Conservation (phyloP, 2,113 vertebrate genomes). For the Kobus ellipsiprymnus region DNA sequence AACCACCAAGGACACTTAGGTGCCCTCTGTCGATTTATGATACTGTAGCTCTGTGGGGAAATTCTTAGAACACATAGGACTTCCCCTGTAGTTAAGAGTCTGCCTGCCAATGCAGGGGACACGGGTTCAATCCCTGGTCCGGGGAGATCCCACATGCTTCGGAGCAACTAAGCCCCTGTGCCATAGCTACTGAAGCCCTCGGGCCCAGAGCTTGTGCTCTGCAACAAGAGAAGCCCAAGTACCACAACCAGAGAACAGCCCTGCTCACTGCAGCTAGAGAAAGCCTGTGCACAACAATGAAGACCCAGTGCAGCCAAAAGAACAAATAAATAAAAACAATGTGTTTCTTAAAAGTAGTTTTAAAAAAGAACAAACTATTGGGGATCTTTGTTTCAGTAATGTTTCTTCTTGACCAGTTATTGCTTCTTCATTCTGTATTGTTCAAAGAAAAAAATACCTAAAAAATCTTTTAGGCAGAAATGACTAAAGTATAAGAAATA, state of each 20-base stretch:
- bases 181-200: not conserved
- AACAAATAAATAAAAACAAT: not conserved
- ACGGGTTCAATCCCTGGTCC: not conserved
- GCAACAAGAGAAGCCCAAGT: not conserved
- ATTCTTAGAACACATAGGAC: slow-evolving; percentile 5
- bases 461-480: slow-evolving; percentile 43
- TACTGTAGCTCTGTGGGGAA: slow-evolving; percentile 57
- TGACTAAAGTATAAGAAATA: not conserved
- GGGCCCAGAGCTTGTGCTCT: not conserved
- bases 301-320: not conserved
- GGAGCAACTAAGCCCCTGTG: not conserved
- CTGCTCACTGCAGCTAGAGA: not conserved
- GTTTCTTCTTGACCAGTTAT: not conserved
- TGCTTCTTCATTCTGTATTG: not conserved
- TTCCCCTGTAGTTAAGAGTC: not conserved
- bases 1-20: slow-evolving; percentile 65
- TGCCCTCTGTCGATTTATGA: slow-evolving; percentile 66
- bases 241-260: not conserved
- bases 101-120: not conserved
- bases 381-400: not conserved
- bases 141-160: not conserved
- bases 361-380: not conserved
- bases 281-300: not conserved
- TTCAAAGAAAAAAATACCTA: not conserved
- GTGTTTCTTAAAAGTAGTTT: not conserved